Evolutionary conservation across 1,140 invertebrate species (phyloP).

Genomic region (Trachelipus rathkii): DNA sequence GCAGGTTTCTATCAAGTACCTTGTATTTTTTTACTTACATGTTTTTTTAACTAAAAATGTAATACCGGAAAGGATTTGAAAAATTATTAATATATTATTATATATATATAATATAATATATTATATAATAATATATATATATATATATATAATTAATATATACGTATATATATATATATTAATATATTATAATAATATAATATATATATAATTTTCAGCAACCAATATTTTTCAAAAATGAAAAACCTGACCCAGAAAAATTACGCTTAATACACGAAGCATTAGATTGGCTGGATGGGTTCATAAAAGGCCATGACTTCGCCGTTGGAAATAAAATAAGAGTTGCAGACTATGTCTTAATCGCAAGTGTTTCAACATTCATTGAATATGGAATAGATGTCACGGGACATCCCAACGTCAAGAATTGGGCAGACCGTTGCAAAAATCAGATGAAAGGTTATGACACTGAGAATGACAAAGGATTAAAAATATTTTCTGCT

Average conservation of each 20-base stretch:
- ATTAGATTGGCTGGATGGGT: slow-evolving; percentile 44
- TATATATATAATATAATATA: no score
- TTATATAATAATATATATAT: no score
- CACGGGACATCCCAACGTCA: neutral
- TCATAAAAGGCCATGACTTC: slow-evolving; percentile 44
- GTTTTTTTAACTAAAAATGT: no score
- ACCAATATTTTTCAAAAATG: slow-evolving; percentile 29
- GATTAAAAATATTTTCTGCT: slow-evolving; percentile 1
- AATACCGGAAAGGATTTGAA: no score
- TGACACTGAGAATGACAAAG: slow-evolving; percentile 19
- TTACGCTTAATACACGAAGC: slow-evolving; percentile 38
- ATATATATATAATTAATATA: no score
- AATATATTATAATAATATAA: no score
- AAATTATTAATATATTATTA: no score
- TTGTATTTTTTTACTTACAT: no score
- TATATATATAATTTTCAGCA: slow-evolving; percentile 20
- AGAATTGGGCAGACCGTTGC: slow-evolving; percentile 14
- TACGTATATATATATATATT: no score
- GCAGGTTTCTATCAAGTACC: no score
- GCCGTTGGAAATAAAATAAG: slow-evolving; percentile 48
- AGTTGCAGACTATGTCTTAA: slow-evolving; percentile 48
- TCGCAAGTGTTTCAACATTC: slow-evolving; percentile 44
- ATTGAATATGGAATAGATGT: neutral
- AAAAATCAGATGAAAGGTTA: slow-evolving; percentile 14
- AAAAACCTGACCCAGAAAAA: slow-evolving; percentile 28